Evolutionary conservation across 2,113 vertebrate species (phyloP), one percentile per base, ranked within the genome.

Genomic region (Acrocephalus kingi): DNA sequence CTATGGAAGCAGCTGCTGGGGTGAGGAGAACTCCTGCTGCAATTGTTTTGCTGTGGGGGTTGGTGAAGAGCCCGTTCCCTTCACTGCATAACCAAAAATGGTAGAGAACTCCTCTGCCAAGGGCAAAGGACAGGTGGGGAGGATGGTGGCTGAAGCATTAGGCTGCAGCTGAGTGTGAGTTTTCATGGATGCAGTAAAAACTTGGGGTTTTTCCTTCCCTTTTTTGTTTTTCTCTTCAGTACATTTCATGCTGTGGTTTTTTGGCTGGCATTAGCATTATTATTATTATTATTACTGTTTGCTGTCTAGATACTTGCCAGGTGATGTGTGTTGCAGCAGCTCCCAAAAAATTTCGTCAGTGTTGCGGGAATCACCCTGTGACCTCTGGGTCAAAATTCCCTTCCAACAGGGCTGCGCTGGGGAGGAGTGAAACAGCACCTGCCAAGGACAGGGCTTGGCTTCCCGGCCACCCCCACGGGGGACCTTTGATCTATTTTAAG

Each of bases 231-330:
- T 55, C 2, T 41, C 24, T 20, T 9, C n/a, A 15, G 27, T 18
- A 6, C 2, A 9, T 80, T 75, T 74, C 30, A 56, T 2, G 28
- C 52, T 68, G 13, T 74, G 52, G 0, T 7, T 45, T 78, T 93
- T 69, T 66, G 48, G 51, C 89, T 75, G 84, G 22, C 79, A 52
- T 84, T 89, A 95, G 84, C 80, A 59, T 77, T 88, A 61, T 64
- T 79, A 31, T 59, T 75, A 71, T 39, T 74, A 16, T 22, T 82
- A 51, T 31, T 83, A 6, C 63, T 97, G 89, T 96, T 97, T 97
- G 91, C 96, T 95, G 93, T 97, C 94, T 96, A 79, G 87, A 66
- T 72, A 22, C 86, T 51, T 5, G 31, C 93, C 94, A 84, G 91
- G 48, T 76, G 82, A 85, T 95, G 49, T 41, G 33, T 9, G 56